Evolutionary conservation across 2,113 vertebrate genomes (phyloP), one percentile per base, ranked within the genome.

Genomic region (Panurus biarmicus): DNA sequence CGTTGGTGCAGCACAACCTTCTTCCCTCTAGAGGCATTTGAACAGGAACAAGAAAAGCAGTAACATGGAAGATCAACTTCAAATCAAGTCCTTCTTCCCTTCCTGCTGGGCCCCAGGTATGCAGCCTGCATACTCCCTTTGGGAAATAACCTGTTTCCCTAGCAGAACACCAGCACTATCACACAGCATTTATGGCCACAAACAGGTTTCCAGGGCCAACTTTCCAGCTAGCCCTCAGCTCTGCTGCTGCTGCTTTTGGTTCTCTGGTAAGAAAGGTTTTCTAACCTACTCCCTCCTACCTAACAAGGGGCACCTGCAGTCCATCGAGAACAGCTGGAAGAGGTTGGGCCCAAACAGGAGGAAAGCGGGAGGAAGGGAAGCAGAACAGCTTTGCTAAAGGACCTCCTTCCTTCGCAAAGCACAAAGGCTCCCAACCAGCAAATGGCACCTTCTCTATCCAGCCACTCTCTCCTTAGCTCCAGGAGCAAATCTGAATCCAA

Each of bases 1-100:
- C 1, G 1, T 0, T 7, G 2, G 20, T 1, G 1, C 3, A 21
- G 70, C 53, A 56, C 12, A 21, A 9, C 60, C 44, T 58, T 71
- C 42, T 35, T 84, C 44, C 24, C 6, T 2, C 40, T 31, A 1
- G 0, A 51, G 50, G 19, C 0, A 1, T 15, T 79, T 0, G 0
- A 64, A 44, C 2, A 3, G 21, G 23, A 83, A 62, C 10, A 21
- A 70, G 54, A 31, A 51, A 78, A 45, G 29, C 1, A 82, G 38
- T 15, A 62, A 47, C 5, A 33, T 22, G 33, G 17, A 82, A 76
- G 6, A 56, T 20, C 2, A 0, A 3, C 60, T 79, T 21, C 61
- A 15, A 57, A 18, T 33, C 19, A 31, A 76, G 42, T 38, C 62
- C 22, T 90, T 45, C 61, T 61, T 87, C 29, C n/a, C 56, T 47